Conservation (phyloP, 2,113 vertebrate species). For the Oceanodroma tethys region DNA sequence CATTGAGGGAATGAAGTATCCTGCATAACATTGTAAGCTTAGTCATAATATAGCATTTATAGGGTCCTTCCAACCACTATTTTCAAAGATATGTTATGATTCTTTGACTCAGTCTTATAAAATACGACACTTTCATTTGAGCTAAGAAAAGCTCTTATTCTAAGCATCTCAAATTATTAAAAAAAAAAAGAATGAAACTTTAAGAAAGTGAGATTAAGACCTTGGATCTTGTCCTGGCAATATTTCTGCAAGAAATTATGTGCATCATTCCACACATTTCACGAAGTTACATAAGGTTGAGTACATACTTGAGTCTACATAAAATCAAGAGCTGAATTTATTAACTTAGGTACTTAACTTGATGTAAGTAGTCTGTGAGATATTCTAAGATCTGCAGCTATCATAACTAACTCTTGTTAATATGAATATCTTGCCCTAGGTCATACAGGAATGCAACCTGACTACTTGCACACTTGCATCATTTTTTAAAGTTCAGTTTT, state of each 20-base stretch:
- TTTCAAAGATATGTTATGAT: not conserved
- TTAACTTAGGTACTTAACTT: not conserved
- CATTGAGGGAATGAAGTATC: not conserved
- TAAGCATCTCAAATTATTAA: not conserved
- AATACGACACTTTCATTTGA: not conserved
- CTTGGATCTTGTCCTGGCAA: not conserved
- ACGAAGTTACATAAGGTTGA: not conserved
- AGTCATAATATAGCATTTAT: not conserved
- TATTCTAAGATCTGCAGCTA: not conserved
- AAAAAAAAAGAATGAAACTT: not conserved
- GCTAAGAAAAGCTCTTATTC: not conserved
- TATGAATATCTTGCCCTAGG: not conserved
- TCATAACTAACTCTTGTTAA: not conserved
- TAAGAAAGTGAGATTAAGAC: not conserved
- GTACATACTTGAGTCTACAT: not conserved
- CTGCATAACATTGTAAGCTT: not conserved
- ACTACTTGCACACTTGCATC: not conserved
- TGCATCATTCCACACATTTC: not conserved
- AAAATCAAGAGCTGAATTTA: not conserved
- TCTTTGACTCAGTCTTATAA: not conserved
- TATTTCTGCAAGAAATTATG: not conserved
- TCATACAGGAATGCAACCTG: not conserved
- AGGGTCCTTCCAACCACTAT: not conserved
- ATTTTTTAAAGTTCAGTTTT: not conserved
- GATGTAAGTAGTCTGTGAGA: not conserved